phyloP scores from a whole-genome alignment of 2,113 vertebrate genomes.

The Sturnira hondurensis region DNA sequence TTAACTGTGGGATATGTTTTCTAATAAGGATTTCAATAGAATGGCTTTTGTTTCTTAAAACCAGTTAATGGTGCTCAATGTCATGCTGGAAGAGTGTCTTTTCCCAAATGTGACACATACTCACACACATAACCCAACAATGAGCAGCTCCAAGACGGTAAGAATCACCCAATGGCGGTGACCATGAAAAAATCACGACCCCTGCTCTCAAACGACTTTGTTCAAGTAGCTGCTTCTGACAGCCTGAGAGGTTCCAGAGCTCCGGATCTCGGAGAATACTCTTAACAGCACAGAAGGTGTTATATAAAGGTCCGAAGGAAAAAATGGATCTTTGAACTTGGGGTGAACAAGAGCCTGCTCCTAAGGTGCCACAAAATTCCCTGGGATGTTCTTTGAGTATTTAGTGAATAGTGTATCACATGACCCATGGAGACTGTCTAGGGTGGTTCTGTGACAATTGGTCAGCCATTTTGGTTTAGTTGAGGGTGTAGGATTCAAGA shows the following conservation, averaged over 20 bases:
- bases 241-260: neutral
- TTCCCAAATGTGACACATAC: neutral
- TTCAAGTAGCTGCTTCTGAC: neutral
- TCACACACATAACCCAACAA: neutral
- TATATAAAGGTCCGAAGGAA: neutral
- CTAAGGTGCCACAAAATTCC: neutral
- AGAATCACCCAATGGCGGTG: neutral
- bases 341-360: neutral
- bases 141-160: neutral
- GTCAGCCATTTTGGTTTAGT: neutral
- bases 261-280: neutral
- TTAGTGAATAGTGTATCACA: neutral
- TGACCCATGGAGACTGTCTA: neutral
- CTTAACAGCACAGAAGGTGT: neutral
- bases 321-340: neutral
- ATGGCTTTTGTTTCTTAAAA: slow-evolving; percentile 16
- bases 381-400: neutral
- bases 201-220: neutral
- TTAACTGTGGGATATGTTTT: slow-evolving; percentile 49
- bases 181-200: neutral
- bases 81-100: neutral
- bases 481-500: neutral
- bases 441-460: neutral
- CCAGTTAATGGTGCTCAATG: neutral
- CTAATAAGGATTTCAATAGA: slow-evolving; percentile 48